Evolutionary conservation across 1,140 invertebrate genomes (phyloP).

Genomic region (Bombus confusus): DNA sequence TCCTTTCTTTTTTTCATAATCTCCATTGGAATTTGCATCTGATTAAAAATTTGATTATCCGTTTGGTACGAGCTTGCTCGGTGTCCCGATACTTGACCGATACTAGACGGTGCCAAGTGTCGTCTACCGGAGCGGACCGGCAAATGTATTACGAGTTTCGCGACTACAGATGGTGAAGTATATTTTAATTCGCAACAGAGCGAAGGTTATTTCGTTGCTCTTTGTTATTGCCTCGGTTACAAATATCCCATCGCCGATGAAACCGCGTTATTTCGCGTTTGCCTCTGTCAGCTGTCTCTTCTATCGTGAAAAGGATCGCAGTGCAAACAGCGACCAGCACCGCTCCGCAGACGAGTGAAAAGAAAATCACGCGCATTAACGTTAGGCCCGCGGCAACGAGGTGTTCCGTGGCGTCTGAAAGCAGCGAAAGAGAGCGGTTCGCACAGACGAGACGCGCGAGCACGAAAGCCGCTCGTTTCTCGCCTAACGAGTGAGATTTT

Average conservation of each 20-base stretch:
- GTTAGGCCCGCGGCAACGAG: slow-evolving; percentile 43
- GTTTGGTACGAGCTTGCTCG: too few species aligned
- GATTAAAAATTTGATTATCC: too few species aligned
- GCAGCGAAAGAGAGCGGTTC: slow-evolving; percentile 21
- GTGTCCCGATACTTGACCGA: too few species aligned
- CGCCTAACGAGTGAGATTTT: slow-evolving; percentile 36
- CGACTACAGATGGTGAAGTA: background rate
- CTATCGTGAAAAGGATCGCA: slow-evolving; percentile 39
- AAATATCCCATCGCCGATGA: background rate
- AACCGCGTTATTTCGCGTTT: background rate
- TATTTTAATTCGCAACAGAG: background rate
- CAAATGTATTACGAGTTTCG: too few species aligned
- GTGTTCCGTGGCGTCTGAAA: slow-evolving; percentile 44
- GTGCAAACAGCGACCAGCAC: slow-evolving; percentile 40
- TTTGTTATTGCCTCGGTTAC: background rate
- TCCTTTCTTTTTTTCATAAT: too few species aligned
- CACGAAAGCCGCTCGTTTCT: slow-evolving; percentile 23
- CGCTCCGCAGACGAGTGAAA: slow-evolving; percentile 22
- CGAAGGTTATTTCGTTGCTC: too few species aligned
- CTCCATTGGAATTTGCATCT: too few species aligned
- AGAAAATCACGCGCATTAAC: slow-evolving; percentile 52
- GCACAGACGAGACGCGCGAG: background rate
- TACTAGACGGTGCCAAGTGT: too few species aligned
- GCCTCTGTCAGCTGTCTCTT: background rate
- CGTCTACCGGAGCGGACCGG: background rate